Base-by-base conservation (phyloP, 2,888 invertebrate genomes). In the Allacma fusca region DNA sequence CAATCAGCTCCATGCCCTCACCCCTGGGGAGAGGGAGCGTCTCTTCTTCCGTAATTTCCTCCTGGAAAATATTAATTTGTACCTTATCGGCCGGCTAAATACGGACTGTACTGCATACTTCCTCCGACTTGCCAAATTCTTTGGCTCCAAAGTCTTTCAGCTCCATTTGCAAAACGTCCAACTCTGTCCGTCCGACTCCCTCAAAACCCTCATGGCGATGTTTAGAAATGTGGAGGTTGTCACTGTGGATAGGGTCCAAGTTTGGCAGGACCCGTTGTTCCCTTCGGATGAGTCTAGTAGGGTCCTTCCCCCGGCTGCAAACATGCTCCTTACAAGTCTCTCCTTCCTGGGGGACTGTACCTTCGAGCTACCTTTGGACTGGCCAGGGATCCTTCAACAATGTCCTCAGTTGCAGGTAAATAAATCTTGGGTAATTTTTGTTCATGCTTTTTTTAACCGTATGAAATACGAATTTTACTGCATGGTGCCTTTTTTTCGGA, bases 181-280 rank as follows among this genome's bases (percentile, higher is more conserved):
- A 23, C 12, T 75, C 21, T 75, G 75, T 26, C 75, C 75, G 2
- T 65, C 75, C n/a, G 68, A 75, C 29, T 44, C 68, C 1, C 40
- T 75, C 23, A 65, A 75, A 7, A 13, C 44, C 1, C 7, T 75
- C 23, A 43, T 75, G 44, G 68, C 65, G 26, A 50, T n/a, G 44
- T 50, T 29, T 21, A 2, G 12, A 2, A 43, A 65, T 40, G 50
- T 75, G 44, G 44, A 67, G 1, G 28, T 16, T 21, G 57, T 75
- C 9, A 67, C 34, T 0, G 34, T 68, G 24, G 57, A 57, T 21
- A 28, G 1, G 24, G 43, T 24, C 9, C 21, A 50, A 1, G n/a
- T 75, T 28, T 75, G 75, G 75, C 21, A 65, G 50, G 75, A 75
- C 21, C 75, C 75, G 2, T 21, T 75, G 9, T 50, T 44, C 9